Percentiles rank a stretch among this genome's conserved stretches.
phyloP scores from a whole-genome alignment of 2,113 vertebrate genomes.

The Astatoreochromis straeleni region DNA sequence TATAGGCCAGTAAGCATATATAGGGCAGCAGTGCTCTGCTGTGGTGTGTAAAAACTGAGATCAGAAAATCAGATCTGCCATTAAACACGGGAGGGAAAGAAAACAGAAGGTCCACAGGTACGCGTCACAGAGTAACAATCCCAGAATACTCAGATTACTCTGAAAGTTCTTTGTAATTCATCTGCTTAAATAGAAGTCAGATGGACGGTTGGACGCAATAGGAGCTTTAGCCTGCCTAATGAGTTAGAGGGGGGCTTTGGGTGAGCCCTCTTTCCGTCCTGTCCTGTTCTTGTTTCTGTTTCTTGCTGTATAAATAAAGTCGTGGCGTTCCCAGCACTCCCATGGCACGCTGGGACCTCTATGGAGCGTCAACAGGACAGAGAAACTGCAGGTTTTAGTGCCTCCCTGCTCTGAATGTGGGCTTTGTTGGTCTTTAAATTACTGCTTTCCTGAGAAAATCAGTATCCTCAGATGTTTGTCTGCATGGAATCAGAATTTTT shows the following conservation, averaged over 20 bases:
- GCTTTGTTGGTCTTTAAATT: not conserved
- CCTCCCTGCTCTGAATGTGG: not conserved
- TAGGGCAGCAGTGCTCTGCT: conserved; percentile 39
- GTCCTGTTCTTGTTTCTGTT: not conserved
- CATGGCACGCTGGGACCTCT: not conserved
- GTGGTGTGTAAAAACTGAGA: not conserved
- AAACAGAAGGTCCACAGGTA: not conserved
- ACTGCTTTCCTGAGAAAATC: not conserved
- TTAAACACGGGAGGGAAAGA: not conserved
- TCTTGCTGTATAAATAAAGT: not conserved
- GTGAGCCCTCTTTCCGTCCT: not conserved
- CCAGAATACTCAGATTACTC: not conserved
- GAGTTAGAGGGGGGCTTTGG: not conserved
- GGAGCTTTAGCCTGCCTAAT: not conserved
- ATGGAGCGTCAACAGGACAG: not conserved
- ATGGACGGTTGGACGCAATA: not conserved
- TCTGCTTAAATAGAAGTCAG: not conserved
- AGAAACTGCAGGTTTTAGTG: not conserved
- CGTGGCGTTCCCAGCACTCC: not conserved
- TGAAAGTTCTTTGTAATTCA: not conserved
- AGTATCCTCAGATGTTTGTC: not conserved
- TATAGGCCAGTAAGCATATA: conserved; percentile 56
- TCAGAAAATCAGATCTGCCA: not conserved
- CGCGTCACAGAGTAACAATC: not conserved
- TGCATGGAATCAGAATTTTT: not conserved